These are phyloP conservation scores for Erythrolamprus reginae DNA, from an alignment of 2,113 vertebrate genomes.

Conservation along the genomic window DNA sequence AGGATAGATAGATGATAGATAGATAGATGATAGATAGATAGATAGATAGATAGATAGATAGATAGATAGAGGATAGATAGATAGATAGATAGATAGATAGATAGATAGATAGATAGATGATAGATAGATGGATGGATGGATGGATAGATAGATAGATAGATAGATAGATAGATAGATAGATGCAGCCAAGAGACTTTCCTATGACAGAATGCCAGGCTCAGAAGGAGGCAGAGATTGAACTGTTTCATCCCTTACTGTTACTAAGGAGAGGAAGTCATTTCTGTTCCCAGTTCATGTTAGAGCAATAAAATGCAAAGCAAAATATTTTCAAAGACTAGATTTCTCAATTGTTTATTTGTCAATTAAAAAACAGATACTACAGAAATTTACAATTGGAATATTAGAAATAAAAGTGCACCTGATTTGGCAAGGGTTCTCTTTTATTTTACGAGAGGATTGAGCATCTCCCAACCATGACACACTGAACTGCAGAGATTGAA, in stretches of 20 bases:
- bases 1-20: no score
- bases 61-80: no score
- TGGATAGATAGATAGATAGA: no score
- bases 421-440: not conserved
- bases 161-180: no score
- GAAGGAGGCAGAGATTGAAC: not conserved
- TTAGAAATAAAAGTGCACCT: fast-evolving
- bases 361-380: not conserved
- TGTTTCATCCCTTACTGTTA: not conserved
- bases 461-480: constrained; percentile 55
- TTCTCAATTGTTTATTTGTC: constrained; percentile 36
- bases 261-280: not conserved
- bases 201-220: not conserved
- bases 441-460: constrained; percentile 49
- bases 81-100: no score
- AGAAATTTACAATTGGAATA: constrained; percentile 43
- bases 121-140: no score
- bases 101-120: no score
- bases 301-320: not conserved
- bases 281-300: not conserved
- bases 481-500: not conserved
- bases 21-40: no score
- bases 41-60: no score
- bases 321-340: not conserved
- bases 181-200: not conserved